Evolutionary conservation across 2,888 invertebrate species (phyloP), one percentile per base, ranked within the genome.

Genomic region (Megastigmus dorsalis): DNA sequence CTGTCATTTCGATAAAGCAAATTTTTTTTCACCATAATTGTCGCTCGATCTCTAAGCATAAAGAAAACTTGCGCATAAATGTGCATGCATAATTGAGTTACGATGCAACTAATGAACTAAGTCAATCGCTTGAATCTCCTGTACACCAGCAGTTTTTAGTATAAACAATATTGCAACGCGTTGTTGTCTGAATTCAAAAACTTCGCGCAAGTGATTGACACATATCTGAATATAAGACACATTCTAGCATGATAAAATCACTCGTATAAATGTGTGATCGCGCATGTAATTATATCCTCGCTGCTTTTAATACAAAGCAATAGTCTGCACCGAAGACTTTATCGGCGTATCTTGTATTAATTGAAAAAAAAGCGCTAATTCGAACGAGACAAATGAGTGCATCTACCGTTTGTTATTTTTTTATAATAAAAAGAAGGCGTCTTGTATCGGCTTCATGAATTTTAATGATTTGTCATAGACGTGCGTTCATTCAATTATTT

Each of bases 401-500:
- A 3, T n/a, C n/a, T n/a, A n/a, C n/a, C n/a, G n/a, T n/a, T n/a
- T n/a, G n/a, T n/a, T 3, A 2, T 36, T 1, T 23, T 36, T 50
- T 5, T 33, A 41, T 7, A 6, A 15, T 28, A 23, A 18, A 30
- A 3, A 18, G 23, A 20, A 60, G 59, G 3, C 30, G 20, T 30
- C 30, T 43, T 20, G 18, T 28, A 33, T 60, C 30, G 30, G 30
- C 15, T 26, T 66, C 41, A 66, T 66, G 30, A 41, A 66, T 66
- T 41, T 54, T 54, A 15, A 66, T 66, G 41, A 43, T 26, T 50
- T 30, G 48, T 50, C 23, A 18, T 20, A 30, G 7, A 41, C 38
- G 15, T 43, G 43, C 54, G 55, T 55, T 66, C 54, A 66, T 55
- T 66, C 43, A 20, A 66, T 66, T 18, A 6, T 54, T 18, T 62